Base-by-base conservation (phyloP, 2,888 invertebrate genomes). In the Phragmatobia fuliginosa region DNA sequence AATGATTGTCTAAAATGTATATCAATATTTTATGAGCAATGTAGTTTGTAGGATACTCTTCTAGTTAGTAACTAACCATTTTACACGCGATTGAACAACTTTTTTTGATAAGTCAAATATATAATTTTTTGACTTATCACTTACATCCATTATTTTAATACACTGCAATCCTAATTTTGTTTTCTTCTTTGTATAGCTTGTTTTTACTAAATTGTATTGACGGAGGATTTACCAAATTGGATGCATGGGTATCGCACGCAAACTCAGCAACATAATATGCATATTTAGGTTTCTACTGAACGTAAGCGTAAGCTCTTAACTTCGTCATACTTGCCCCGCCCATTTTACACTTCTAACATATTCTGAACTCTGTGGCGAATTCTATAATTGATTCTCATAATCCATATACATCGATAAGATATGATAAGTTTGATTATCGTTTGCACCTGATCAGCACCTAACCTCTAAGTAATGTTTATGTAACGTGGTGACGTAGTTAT, bases 401-500 rank as follows among this genome's bases (percentile, higher is more conserved):
- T 16, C 28, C 16, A 28, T 56, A 28, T 56, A 52, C 14, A 16
- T 56, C 56, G 25, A 56, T 28, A 56, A 56, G 56, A 56, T 56
- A 25, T 14, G 52, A 56, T 14, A 56, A 56, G 28, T 56, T 28
- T 28, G 28, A 56, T 28, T 41, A 56, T 56, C 28, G 28, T 56
- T 33, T 11, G 49, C 14, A 63, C 49, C 49, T 45, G 25, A 64
- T 25, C 49, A 16, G 14, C 18, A 52, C 6, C 36, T n/a, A 32
- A 25, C 36, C 14, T 10, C 32, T 33, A 52, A 31, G 21, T 66
- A 41, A 59, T 32, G 28, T 66, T 59, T 66, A 59, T 41, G 41
- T 59, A 38, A 59, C 66, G 21, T 14, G n/a, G 41, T 66, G 66
- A 66, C 58, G 66, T 59, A 32, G 21, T 36, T 32, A 56, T 49